Base-by-base conservation (phyloP, 2,888 invertebrate genomes). In the Argyresthia albistria region DNA sequence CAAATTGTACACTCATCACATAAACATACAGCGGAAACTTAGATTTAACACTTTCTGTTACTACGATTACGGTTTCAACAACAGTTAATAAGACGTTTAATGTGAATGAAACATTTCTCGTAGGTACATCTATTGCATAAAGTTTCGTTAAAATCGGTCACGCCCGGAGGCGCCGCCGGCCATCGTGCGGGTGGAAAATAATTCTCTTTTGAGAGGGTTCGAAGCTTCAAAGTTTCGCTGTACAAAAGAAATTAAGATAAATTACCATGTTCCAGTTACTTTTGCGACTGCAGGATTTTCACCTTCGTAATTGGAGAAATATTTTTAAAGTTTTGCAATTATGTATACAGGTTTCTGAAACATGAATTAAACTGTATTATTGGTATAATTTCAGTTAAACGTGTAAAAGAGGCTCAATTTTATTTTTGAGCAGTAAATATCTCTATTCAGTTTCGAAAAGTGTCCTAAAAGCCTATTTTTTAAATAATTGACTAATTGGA, bases 401-500 rank as follows among this genome's bases (percentile, higher is more conserved):
- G 11, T 43, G 42, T 42, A 10, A 12, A 12, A 12, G n/a, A 8
- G 12, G 42, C 42, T 42, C 11, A 6, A 6, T 42, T 42, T 12
- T 42, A 10, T 12, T 39, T 39, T 11, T n/a, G 6, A 25, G 25
- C 25, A 6, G 25, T 25, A 25, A 25, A 25, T 25, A 25, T 25
- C 25, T 25, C 42, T 42, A 42, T 7, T 42, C 14, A 43, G 14
- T 43, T 43, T 43, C 43, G n/a, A 43, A 43, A 12, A 8, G 43
- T 12, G 43, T 45, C 16, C 16, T 47, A 47, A 47, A 35, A n/a
- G 35, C 8, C 47, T 47, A 47, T 47, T 69, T 70, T 71, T 65
- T 69, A 67, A 65, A 67, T 76, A 82, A 83, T 83, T 83, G 84
- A 83, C 84, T 69, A 67, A 11, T 67, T 66, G 67, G 66, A 68